Percentiles rank a stretch among this genome's conserved stretches.
phyloP scores from a whole-genome alignment of 2,888 invertebrate species.

The Lysandra coridon region DNA sequence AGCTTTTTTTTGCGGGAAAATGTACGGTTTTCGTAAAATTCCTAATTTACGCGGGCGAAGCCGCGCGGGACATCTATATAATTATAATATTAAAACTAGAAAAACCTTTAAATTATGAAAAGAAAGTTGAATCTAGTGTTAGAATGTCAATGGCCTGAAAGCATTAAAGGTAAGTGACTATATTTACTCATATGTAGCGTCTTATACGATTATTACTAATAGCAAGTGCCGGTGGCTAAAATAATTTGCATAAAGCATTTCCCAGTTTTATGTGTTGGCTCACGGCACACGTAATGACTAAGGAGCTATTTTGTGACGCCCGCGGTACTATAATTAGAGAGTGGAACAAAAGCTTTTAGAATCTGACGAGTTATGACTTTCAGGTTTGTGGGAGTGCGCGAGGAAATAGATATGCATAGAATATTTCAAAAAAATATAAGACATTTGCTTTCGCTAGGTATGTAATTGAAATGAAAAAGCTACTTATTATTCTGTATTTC shows the following conservation, averaged over 20 bases:
- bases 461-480: no score
- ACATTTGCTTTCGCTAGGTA: no score
- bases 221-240: slow-evolving; percentile 49
- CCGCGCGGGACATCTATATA: no score
- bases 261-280: slow-evolving; percentile 65
- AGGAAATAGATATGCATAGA: background rate
- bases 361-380: slow-evolving; percentile 47
- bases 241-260: slow-evolving; percentile 72
- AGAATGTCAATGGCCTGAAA: background rate
- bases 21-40: no score
- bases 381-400: background rate
- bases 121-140: background rate
- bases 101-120: background rate
- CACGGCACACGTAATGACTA: slow-evolving; percentile 73
- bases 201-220: slow-evolving; percentile 47
- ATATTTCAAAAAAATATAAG: background rate
- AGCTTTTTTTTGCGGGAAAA: no score
- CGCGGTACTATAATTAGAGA: slow-evolving; percentile 67
- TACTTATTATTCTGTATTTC: no score
- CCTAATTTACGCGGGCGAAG: no score
- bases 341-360: slow-evolving; percentile 63
- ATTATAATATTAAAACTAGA: no score
- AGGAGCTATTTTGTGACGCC: slow-evolving; percentile 70
- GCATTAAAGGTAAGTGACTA: slow-evolving; percentile 40
- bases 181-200: slow-evolving; percentile 42